A percentile compares a stretch with the other conserved stretches of the same genome.
These are phyloP conservation scores for Sisyra nigra DNA, from an alignment of 2,888 invertebrate genomes.

Conservation along the genomic window DNA sequence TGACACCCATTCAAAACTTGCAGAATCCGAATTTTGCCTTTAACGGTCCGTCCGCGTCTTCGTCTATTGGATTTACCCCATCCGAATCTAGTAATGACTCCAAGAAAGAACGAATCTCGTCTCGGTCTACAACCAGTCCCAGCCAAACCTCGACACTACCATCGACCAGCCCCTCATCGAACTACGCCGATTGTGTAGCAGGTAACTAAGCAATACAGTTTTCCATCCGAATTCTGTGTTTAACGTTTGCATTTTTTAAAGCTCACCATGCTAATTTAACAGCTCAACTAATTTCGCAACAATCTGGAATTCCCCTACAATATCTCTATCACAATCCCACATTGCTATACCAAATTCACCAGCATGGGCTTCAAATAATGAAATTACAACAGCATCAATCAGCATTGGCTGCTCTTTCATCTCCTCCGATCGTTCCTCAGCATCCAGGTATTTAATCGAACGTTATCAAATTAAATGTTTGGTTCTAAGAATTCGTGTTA, in stretches of 20 bases:
- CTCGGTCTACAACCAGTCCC: slow-evolving; percentile 25
- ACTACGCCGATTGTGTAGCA: slow-evolving; percentile 6
- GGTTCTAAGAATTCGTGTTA: not conserved
- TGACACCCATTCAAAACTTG: slow-evolving; percentile 25
- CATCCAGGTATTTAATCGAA: slow-evolving; percentile 1
- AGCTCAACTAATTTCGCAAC: slow-evolving; percentile 27
- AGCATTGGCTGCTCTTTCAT: not conserved
- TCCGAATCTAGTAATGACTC: slow-evolving; percentile 12
- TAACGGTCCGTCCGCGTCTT: not conserved
- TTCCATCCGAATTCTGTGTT: not conserved
- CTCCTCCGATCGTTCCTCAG: not conserved
- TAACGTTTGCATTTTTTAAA: not conserved
- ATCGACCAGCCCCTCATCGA: not conserved
- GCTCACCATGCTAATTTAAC: slow-evolving; percentile 20
- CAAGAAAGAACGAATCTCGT: slow-evolving; percentile 8
- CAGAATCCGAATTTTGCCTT: slow-evolving; percentile 19
- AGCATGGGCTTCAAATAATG: slow-evolving; percentile 16
- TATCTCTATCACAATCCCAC: slow-evolving; percentile 25
- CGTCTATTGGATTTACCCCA: slow-evolving; percentile 6
- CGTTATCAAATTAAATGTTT: not conserved
- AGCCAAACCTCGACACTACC: slow-evolving; percentile 25
- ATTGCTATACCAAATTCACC: slow-evolving; percentile 24
- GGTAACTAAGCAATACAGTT: not conserved
- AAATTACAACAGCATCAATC: slow-evolving; percentile 2
- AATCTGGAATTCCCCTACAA: slow-evolving; percentile 21